Conservation (phyloP, 1,140 invertebrate genomes). For the Adoxophyes honmai region DNA sequence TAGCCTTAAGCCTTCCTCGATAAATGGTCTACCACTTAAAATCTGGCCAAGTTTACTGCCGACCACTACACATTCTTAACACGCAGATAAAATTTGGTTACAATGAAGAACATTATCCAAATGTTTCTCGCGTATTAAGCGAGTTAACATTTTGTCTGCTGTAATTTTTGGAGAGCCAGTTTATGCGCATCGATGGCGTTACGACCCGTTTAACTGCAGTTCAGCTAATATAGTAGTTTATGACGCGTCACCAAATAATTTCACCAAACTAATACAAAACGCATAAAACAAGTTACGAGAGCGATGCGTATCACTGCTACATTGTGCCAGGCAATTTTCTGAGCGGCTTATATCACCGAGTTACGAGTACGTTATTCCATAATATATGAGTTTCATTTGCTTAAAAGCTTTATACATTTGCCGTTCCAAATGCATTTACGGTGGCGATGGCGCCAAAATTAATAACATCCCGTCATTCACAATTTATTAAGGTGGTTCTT, state of each 20-base stretch:
- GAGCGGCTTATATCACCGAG: constrained; percentile 58
- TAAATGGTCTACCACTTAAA: too few relatives aligned
- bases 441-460: constrained; percentile 43
- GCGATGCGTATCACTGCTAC: constrained; percentile 45
- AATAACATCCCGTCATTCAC: constrained; percentile 45
- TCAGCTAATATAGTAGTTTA: constrained; percentile 31
- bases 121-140: too few relatives aligned
- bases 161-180: too few relatives aligned
- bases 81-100: too few relatives aligned
- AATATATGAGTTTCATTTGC: constrained; percentile 71
- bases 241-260: constrained; percentile 30
- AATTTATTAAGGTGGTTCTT: constrained; percentile 1
- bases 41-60: too few relatives aligned
- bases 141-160: too few relatives aligned
- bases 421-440: constrained; percentile 52
- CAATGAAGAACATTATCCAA: too few relatives aligned
- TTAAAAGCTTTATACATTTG: constrained; percentile 69
- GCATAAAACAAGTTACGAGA: constrained; percentile 49
- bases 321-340: constrained; percentile 61
- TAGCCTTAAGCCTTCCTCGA: too few relatives aligned
- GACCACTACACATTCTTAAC: too few relatives aligned
- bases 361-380: constrained; percentile 65
- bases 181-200: too few relatives aligned
- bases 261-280: constrained; percentile 38
- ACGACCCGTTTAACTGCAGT: constrained; percentile 14